A percentile compares a stretch with the other conserved stretches of the same genome.
These are phyloP conservation scores for Chymomyza procnemis DNA, from an alignment of 2,888 invertebrate species.

Conservation along the genomic window DNA sequence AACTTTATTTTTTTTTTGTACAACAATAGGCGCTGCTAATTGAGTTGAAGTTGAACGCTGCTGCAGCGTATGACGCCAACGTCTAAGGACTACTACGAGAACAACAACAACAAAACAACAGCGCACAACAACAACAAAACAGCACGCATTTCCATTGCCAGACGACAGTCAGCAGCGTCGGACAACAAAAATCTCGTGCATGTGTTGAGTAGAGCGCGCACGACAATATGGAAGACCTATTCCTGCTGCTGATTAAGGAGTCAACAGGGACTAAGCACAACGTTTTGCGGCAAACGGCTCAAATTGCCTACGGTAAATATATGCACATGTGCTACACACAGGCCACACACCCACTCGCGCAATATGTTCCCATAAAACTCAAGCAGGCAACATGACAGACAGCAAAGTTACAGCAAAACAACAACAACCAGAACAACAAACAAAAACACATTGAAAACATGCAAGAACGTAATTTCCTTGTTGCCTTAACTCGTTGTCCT, in stretches of 20 bases:
- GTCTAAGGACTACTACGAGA: conserved; percentile 9
- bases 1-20: conserved; percentile 22
- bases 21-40: conserved; percentile 44
- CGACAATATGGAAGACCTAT: conserved; percentile 88
- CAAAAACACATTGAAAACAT: conserved; percentile 37
- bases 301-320: conserved; percentile 89
- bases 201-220: neutral
- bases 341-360: neutral
- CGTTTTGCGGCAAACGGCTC: conserved; percentile 88
- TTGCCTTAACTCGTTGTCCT: conserved; percentile 15
- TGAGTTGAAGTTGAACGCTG: conserved; percentile 58
- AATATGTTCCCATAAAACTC: neutral
- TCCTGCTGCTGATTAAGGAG: conserved; percentile 91
- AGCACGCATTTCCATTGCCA: conserved; percentile 11
- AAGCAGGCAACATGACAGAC: neutral
- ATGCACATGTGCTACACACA: neutral
- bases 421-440: too few species aligned
- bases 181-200: conserved; percentile 5
- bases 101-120: conserved; percentile 20
- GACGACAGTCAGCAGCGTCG: conserved; percentile 14
- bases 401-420: too few species aligned
- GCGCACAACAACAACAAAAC: conserved; percentile 10
- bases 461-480: conserved; percentile 55
- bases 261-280: conserved; percentile 87
- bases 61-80: conserved; percentile 32